Evolutionary conservation across 2,888 invertebrate genomes (phyloP).

Genomic region (Subacronicta megacephala): DNA sequence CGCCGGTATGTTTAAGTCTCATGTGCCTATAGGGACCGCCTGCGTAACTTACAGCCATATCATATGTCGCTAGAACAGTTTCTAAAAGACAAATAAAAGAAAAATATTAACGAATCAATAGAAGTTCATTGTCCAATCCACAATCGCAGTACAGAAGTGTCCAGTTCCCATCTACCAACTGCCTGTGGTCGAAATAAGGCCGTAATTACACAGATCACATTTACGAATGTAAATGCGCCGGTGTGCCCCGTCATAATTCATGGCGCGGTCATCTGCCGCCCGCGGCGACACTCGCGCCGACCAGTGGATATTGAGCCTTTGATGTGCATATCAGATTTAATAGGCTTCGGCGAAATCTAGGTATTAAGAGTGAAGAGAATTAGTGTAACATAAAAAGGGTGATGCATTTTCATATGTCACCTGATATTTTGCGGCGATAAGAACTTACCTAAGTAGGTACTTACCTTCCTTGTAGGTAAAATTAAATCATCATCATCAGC

Average conservation of each 20-base stretch:
- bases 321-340: constrained; percentile 16
- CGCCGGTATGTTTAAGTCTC: no score
- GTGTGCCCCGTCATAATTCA: constrained; percentile 83
- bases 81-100: background rate
- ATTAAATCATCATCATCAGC: no score
- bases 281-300: constrained; percentile 46
- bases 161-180: constrained; percentile 59
- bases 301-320: constrained; percentile 46
- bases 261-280: constrained; percentile 87
- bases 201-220: constrained; percentile 86
- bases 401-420: no score
- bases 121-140: background rate
- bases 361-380: no score
- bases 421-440: no score
- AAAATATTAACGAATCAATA: background rate
- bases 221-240: constrained; percentile 83
- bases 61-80: no score
- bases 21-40: no score
- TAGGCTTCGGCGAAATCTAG: background rate
- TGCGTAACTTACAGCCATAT: no score
- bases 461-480: no score
- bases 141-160: constrained; percentile 74
- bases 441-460: no score
- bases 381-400: no score
- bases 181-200: constrained; percentile 80